phyloP scores from a whole-genome alignment of 2,888 invertebrate species.

The Tetrapedia diversipes region DNA sequence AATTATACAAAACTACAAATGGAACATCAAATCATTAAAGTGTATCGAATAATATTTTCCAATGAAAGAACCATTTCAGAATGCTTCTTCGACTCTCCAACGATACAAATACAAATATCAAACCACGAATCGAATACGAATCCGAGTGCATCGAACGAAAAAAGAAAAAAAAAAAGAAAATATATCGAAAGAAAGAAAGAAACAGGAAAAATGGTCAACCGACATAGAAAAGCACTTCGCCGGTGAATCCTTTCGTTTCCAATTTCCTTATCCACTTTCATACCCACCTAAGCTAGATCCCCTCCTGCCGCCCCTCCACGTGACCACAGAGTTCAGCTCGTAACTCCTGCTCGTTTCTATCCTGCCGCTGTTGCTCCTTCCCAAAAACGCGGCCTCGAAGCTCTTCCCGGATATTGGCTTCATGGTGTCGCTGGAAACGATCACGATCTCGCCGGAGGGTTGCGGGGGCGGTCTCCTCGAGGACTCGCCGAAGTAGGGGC shows the following conservation, averaged over 20 bases:
- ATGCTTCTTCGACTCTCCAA: too few species aligned
- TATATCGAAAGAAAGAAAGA: too few species aligned
- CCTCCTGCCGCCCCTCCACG: slow-evolving; percentile 88
- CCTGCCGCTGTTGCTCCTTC: slow-evolving; percentile 78
- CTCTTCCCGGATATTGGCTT: slow-evolving; percentile 73
- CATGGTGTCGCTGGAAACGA: slow-evolving; percentile 85
- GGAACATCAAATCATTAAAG: too few species aligned
- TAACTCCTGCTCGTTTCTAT: slow-evolving; percentile 82
- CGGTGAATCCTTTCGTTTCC: neutral
- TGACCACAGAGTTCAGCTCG: slow-evolving; percentile 85
- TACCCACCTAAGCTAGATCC: slow-evolving; percentile 89
- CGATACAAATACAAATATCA: too few species aligned
- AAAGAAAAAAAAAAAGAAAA: too few species aligned
- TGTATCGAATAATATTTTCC: too few species aligned
- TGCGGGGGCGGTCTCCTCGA: slow-evolving; percentile 84
- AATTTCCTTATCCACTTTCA: neutral
- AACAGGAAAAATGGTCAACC: too few species aligned
- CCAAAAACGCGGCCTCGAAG: slow-evolving; percentile 50
- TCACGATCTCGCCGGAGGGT: slow-evolving; percentile 84
- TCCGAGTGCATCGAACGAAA: neutral
- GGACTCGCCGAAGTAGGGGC: slow-evolving; percentile 90
- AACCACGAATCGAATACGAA: neutral
- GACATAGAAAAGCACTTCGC: neutral
- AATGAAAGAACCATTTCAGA: too few species aligned
- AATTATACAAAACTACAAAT: too few species aligned